Conservation (phyloP, 2,113 vertebrate genomes). For the Callopanchax toddi region DNA sequence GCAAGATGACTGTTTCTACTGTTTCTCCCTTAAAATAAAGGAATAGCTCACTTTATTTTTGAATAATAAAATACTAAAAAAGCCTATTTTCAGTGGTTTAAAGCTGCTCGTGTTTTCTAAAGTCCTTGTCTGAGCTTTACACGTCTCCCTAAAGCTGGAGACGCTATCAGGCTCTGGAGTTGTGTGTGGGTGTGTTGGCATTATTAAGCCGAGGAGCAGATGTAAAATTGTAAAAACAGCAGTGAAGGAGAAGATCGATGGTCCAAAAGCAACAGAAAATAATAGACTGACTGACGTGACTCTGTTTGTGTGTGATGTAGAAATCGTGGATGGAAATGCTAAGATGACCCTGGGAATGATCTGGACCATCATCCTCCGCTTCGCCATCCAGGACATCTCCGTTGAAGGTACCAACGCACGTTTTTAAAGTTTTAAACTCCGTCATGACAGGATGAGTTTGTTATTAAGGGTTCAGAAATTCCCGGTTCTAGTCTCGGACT, state of each 20-base stretch:
- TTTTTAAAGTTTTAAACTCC: neutral
- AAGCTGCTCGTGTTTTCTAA: rapidly evolving
- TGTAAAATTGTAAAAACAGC: constrained; percentile 29
- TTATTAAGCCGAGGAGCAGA: constrained; percentile 15
- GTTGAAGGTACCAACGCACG: constrained; percentile 85
- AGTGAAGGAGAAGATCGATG: neutral
- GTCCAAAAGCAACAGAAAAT: neutral
- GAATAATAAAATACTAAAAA: too few species aligned
- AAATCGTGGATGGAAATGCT: constrained; percentile 94
- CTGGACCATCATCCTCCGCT: constrained; percentile 97
- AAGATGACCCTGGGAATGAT: constrained; percentile 99
- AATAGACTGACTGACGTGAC: neutral
- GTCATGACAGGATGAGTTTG: too few species aligned
- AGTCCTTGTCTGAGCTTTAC: constrained; percentile 1
- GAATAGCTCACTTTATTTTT: too few species aligned
- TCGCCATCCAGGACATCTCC: constrained; percentile 97
- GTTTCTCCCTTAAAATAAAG: too few species aligned
- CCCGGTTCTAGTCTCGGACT: too few species aligned
- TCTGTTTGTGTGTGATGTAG: constrained; percentile 61
- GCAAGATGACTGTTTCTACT: too few species aligned
- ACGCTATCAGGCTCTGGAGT: neutral
- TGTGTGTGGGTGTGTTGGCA: constrained; percentile 36
- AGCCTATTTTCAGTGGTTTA: too few species aligned
- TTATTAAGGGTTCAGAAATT: too few species aligned
- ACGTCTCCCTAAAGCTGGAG: neutral